phyloP scores from a whole-genome alignment of 23 tunicate genomes.

The Ciona savignyi region DNA sequence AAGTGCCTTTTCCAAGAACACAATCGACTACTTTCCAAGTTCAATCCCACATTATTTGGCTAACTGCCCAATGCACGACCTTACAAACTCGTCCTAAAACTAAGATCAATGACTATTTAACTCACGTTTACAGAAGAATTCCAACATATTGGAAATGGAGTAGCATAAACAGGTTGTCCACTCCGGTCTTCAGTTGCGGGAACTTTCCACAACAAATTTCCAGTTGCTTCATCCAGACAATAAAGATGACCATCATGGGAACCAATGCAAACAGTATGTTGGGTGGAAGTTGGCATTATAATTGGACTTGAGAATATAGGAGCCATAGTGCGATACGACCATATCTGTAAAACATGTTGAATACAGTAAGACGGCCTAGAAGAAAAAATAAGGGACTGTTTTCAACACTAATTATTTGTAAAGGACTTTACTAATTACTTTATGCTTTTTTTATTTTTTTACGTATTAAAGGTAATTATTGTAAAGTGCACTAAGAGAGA shows the following conservation, averaged over 20 bases:
- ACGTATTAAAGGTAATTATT: too few species aligned
- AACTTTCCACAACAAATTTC: constrained; percentile 36
- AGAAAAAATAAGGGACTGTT: too few species aligned
- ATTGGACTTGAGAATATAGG: background rate
- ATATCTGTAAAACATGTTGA: too few species aligned
- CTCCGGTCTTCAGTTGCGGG: background rate
- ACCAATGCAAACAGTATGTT: constrained; percentile 12
- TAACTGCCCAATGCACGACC: too few species aligned
- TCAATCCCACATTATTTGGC: too few species aligned
- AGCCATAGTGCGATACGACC: background rate
- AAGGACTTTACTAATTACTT: too few species aligned
- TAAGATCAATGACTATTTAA: too few species aligned
- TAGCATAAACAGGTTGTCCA: background rate
- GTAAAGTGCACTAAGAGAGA: too few species aligned
- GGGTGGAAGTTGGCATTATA: background rate
- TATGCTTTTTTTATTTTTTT: too few species aligned
- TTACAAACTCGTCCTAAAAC: too few species aligned
- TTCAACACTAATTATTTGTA: too few species aligned
- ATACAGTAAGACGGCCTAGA: too few species aligned
- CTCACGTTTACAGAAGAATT: background rate
- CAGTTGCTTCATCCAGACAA: constrained; percentile 23
- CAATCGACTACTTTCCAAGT: background rate
- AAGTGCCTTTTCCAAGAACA: background rate
- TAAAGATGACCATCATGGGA: constrained; percentile 77
- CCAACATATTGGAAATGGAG: background rate